A percentile compares a stretch with the other conserved stretches of the same genome.
Evolutionary conservation across 64 coral and sea anemone genomes (phyloP).

Genomic region (Pachyseris speciosa): DNA sequence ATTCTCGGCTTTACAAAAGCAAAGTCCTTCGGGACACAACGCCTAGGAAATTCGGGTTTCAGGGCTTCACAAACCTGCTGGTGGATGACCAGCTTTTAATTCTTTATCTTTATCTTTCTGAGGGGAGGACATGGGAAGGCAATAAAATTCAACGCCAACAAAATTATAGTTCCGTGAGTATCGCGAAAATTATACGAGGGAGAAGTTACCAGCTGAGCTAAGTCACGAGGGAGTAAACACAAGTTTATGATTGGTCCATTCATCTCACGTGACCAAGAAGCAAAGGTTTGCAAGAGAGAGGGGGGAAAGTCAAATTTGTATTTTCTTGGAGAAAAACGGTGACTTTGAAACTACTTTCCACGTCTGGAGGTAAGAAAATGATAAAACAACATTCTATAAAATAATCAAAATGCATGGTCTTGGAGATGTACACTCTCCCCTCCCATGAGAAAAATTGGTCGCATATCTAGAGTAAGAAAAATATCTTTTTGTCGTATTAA

Average conservation of each 20-base stretch:
- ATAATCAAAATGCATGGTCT: too few relatives aligned
- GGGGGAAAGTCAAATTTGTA: not conserved
- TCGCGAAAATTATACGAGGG: not conserved
- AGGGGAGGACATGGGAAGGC: conserved; percentile 67
- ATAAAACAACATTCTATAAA: too few relatives aligned
- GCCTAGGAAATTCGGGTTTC: not conserved
- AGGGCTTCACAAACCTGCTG: conserved; percentile 63
- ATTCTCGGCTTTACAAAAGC: not conserved
- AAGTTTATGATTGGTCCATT: not conserved
- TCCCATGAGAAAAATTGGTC: not conserved
- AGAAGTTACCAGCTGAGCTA: conserved; percentile 28
- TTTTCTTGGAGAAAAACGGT: not conserved
- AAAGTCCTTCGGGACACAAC: not conserved
- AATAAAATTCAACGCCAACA: not conserved
- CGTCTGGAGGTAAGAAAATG: not conserved
- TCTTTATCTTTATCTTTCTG: conserved; percentile 75
- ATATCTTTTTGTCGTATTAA: too few relatives aligned
- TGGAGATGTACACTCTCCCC: too few relatives aligned
- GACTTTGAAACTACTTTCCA: not conserved
- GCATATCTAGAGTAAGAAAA: too few relatives aligned
- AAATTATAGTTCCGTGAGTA: not conserved
- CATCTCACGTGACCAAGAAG: not conserved
- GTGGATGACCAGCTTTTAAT: conserved; percentile 91
- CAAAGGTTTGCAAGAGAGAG: too few relatives aligned
- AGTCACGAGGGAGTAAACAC: not conserved